Evolutionary conservation across 2,797 vertebrate species (phyloP).

Genomic region (Myripristis murdjan): DNA sequence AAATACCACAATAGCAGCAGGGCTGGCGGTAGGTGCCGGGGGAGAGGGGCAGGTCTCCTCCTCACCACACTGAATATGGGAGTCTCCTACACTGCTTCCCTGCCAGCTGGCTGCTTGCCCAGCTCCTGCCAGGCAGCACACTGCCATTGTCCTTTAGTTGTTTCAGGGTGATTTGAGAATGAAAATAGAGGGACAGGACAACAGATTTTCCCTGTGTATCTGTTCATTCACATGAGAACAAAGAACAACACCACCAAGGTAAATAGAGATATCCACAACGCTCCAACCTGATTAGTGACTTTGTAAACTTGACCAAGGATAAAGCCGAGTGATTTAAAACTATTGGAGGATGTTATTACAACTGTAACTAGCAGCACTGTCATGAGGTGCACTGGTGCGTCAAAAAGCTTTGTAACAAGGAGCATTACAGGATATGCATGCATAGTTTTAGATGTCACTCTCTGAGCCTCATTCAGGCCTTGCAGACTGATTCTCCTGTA

Average conservation of each 20-base stretch:
- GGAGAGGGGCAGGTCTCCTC: slow-evolving; percentile 55
- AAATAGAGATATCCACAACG: slow-evolving; percentile 23
- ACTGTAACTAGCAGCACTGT: slow-evolving; percentile 10
- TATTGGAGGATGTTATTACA: slow-evolving; percentile 37
- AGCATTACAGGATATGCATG: slow-evolving; percentile 11
- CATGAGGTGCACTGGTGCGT: slow-evolving; percentile 31
- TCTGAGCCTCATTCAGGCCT: slow-evolving; percentile 39
- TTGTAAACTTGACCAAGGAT: slow-evolving; percentile 25
- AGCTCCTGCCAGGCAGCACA: slow-evolving; percentile 80
- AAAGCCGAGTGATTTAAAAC: slow-evolving; percentile 13
- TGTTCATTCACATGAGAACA: slow-evolving; percentile 56
- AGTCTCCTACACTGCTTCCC: slow-evolving; percentile 65
- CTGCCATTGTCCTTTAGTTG: slow-evolving; percentile 81
- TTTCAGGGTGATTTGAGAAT: slow-evolving; percentile 81
- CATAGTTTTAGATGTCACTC: slow-evolving; percentile 52
- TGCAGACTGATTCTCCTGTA: slow-evolving; percentile 49
- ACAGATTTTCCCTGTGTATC: slow-evolving; percentile 52
- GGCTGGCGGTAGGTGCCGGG: slow-evolving; percentile 27
- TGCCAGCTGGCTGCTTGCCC: slow-evolving; percentile 81
- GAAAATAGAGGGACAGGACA: slow-evolving; percentile 72
- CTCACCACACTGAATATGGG: slow-evolving; percentile 64
- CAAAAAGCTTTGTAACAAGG: slow-evolving; percentile 29
- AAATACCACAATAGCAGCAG: slow-evolving; percentile 25
- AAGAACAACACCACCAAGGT: slow-evolving; percentile 29
- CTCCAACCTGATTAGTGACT: slow-evolving; percentile 28